Base-by-base conservation (phyloP, 1,140 invertebrate genomes). In the Luehdorfia chinensis region DNA sequence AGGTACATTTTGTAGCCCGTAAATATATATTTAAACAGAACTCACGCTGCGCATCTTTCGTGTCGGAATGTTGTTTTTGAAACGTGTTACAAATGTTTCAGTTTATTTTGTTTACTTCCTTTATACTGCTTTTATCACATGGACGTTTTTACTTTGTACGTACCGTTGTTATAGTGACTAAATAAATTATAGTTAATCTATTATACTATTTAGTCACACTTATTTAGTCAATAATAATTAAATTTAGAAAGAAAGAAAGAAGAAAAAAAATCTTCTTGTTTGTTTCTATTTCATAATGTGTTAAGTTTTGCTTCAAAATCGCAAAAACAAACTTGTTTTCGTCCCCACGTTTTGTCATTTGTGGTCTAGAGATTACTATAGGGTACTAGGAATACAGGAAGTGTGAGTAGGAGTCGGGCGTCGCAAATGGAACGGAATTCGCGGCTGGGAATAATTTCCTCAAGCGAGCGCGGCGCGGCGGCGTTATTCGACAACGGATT, bases 341-440 rank as follows among this genome's bases (percentile, higher is more conserved):
- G n/a, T n/a, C n/a, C n/a, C n/a, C n/a, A n/a, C n/a, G n/a, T n/a
- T n/a, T n/a, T n/a, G n/a, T n/a, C n/a, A n/a, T n/a, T n/a, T n/a
- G 9, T 8, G 18, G 47, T 59, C 19, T 21, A 21, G 6, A 21
- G 59, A 59, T 51, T 25, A 50, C 25, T 37, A 41, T 50, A 23
- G 41, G 45, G 47, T 66, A 68, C 62, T 43, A 63, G 67, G 65
- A 37, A 25, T 52, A 46, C 52, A 71, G 48, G 51, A 64, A 66
- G 34, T 53, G 50, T 50, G 27, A 52, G 49, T 36, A 57, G 51
- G 44, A 28, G 25, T 43, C 14, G 34, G 33, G 51, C 28, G 43
- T 56, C 49, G 59, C 64, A 78, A 81, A 78, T 76, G 71, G 61
- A 67, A 61, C 73, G 69, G 65, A 78, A 73, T 70, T 62, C 63